These are phyloP conservation scores for Stenoptilia bipunctidactyla DNA, from an alignment of 2,888 invertebrate genomes.

Conservation along the genomic window DNA sequence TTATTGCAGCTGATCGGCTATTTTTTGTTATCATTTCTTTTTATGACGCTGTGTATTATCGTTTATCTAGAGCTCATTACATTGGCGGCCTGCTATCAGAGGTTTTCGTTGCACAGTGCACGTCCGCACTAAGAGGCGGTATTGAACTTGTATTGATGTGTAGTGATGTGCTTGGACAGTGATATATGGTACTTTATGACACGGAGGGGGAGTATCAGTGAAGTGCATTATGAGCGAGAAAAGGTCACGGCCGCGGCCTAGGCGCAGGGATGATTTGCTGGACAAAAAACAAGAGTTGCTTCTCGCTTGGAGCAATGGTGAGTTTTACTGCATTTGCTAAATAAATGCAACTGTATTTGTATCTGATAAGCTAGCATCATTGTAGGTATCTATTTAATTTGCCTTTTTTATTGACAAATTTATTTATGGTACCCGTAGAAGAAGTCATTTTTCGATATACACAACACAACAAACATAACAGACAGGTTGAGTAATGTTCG, in stretches of 20 bases:
- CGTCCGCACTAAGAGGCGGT: conserved; percentile 36
- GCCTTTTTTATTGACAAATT: no score
- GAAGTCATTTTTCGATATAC: no score
- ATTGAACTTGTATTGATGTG: conserved; percentile 25
- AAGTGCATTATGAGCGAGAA: conserved; percentile 41
- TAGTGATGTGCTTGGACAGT: conserved; percentile 27
- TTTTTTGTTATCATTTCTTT: conserved; percentile 39
- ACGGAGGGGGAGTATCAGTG: conserved; percentile 13
- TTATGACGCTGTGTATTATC: conserved; percentile 52
- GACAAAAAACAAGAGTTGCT: conserved; percentile 54
- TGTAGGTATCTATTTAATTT: no score
- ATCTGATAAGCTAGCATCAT: no score
- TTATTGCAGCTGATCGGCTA: conserved; percentile 22
- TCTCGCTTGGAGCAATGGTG: conserved; percentile 56
- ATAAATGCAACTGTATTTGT: no score
- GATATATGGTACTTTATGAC: conserved; percentile 12
- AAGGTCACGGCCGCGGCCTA: conserved; percentile 42
- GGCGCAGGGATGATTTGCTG: conserved; percentile 47
- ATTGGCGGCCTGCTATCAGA: conserved; percentile 30
- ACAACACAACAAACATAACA: no score
- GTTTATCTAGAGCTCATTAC: conserved; percentile 44
- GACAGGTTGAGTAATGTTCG: no score
- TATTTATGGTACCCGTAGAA: no score
- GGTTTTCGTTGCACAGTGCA: conserved; percentile 39
- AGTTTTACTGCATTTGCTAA: no score